These are phyloP conservation scores for Tyria jacobaeae DNA, from an alignment of 2,888 invertebrate species.

Conservation along the genomic window DNA sequence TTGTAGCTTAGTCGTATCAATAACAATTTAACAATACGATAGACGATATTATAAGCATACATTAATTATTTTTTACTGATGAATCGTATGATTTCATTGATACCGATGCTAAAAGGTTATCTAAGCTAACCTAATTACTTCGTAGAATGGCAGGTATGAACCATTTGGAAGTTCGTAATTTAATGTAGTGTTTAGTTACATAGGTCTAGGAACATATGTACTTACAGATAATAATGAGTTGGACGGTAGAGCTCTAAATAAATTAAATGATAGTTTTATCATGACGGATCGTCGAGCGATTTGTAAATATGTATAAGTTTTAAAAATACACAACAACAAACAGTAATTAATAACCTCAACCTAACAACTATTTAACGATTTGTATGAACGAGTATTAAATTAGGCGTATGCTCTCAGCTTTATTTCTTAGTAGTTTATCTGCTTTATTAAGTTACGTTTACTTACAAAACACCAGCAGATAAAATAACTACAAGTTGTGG, in stretches of 20 bases:
- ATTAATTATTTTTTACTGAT: background rate
- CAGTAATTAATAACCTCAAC: background rate
- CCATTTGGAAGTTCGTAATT: background rate
- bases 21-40: background rate
- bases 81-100: background rate
- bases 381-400: no score
- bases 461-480: no score
- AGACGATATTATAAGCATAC: background rate
- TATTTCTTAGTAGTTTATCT: no score
- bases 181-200: background rate
- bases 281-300: no score
- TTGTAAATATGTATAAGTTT: no score
- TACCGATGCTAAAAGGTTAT: slow-evolving; percentile 1
- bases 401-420: no score
- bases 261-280: no score
- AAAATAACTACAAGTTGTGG: no score
- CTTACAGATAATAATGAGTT: no score
- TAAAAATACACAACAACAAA: background rate
- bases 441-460: no score
- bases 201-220: no score
- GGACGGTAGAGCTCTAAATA: no score
- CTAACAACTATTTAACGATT: background rate
- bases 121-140: background rate
- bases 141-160: background rate
- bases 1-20: background rate